phyloP scores from a whole-genome alignment of 2,888 invertebrate species.

The Chloromyia formosa region DNA sequence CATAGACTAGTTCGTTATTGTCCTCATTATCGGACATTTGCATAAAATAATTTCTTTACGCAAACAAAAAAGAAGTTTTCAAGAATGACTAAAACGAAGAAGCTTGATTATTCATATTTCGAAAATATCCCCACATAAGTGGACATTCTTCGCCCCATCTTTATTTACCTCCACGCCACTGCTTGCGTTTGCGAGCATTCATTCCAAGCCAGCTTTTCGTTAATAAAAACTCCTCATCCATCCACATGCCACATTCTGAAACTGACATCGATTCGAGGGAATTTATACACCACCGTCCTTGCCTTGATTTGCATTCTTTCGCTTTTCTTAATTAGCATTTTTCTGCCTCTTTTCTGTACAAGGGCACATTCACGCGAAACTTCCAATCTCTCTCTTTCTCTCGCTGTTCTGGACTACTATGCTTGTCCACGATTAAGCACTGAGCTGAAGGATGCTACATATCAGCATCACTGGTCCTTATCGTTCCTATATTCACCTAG shows the following conservation, averaged over 20 bases:
- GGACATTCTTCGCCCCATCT: too few relatives aligned
- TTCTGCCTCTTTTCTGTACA: conserved; percentile 30
- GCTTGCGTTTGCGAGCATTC: too few relatives aligned
- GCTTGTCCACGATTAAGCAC: not conserved
- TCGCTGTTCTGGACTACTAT: not conserved
- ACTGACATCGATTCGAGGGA: conserved; percentile 3
- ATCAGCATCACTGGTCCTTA: conserved; percentile 21
- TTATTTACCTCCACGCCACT: not conserved
- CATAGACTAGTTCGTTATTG: too few relatives aligned
- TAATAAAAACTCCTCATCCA: not conserved
- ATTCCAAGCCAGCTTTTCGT: too few relatives aligned
- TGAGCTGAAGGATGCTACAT: conserved; percentile 14
- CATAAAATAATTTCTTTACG: too few relatives aligned
- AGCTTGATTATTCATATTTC: too few relatives aligned
- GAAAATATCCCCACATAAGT: too few relatives aligned
- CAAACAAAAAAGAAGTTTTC: too few relatives aligned
- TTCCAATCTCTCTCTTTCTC: not conserved
- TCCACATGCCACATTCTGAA: not conserved
- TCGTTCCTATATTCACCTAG: not conserved
- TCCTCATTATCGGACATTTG: too few relatives aligned
- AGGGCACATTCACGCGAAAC: conserved; percentile 2
- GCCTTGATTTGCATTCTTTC: conserved; percentile 43
- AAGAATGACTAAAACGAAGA: too few relatives aligned
- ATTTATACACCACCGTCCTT: conserved; percentile 33
- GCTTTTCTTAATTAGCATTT: conserved; percentile 44